Conservation (phyloP, 2,797 vertebrate species). For the Labroides dimidiatus region DNA sequence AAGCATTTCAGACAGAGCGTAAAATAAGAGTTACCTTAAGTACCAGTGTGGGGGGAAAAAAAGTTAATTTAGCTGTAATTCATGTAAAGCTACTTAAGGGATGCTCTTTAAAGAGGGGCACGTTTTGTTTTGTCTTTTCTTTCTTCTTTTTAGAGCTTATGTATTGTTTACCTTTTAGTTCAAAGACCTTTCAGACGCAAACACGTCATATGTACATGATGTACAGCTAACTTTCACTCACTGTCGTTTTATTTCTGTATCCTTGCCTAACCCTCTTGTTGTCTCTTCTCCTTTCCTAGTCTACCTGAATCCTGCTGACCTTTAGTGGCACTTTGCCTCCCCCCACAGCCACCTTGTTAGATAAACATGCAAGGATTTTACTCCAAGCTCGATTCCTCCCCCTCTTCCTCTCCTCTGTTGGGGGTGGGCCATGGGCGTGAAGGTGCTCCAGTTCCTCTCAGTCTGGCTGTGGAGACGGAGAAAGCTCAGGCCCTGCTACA, state of each 20-base stretch:
- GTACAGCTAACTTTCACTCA: too few species aligned
- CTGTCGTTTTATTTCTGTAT: neutral
- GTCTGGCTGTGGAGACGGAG: slow-evolving; percentile 92
- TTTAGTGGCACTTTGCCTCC: slow-evolving; percentile 32
- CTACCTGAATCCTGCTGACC: slow-evolving; percentile 61
- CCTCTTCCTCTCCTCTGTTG: slow-evolving; percentile 60
- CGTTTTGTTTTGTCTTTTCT: too few species aligned
- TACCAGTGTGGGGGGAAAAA: too few species aligned
- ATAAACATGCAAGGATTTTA: slow-evolving; percentile 81
- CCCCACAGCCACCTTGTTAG: slow-evolving; percentile 52
- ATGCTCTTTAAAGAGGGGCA: too few species aligned
- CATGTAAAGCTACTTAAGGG: too few species aligned
- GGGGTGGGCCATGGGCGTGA: slow-evolving; percentile 59
- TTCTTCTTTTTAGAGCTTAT: too few species aligned
- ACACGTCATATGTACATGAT: too few species aligned
- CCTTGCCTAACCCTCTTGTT: neutral
- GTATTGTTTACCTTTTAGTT: too few species aligned
- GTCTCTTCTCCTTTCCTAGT: slow-evolving; percentile 31
- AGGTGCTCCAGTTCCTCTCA: slow-evolving; percentile 72
- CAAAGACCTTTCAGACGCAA: too few species aligned
- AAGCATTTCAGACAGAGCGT: too few species aligned
- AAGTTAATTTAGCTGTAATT: too few species aligned
- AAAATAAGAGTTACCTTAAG: too few species aligned
- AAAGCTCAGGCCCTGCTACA: slow-evolving; percentile 92
- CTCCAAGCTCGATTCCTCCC: slow-evolving; percentile 81